Evolutionary conservation across 2,113 vertebrate species (phyloP).

Genomic region (Theristicus caerulescens): DNA sequence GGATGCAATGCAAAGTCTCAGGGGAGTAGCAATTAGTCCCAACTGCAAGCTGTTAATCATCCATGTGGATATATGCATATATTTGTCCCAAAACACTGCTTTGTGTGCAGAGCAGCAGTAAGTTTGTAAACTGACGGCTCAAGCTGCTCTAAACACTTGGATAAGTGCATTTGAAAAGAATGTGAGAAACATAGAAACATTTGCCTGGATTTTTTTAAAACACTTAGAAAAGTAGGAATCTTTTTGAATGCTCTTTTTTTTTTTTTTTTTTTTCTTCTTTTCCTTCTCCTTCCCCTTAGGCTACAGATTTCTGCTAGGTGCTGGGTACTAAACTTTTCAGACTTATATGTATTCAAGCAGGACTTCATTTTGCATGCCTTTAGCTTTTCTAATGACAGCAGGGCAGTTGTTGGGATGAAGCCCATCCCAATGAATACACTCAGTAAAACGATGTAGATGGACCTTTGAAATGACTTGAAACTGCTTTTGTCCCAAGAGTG

Average conservation of each 20-base stretch:
- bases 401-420: neutral
- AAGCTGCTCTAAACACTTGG: neutral
- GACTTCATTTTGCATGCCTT: neutral
- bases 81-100: neutral
- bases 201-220: neutral
- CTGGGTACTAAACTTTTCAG: neutral
- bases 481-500: neutral
- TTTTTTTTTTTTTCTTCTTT: no score
- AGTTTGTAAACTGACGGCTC: neutral
- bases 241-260: neutral
- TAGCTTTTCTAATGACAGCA: neutral
- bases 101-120: neutral
- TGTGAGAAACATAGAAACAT: neutral
- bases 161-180: neutral
- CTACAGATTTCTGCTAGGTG: neutral
- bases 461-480: neutral
- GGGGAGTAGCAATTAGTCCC: neutral
- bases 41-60: neutral
- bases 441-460: neutral
- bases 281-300: neutral
- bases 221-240: neutral
- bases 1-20: neutral
- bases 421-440: neutral
- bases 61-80: neutral
- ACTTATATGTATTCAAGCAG: rapidly evolving